Base-by-base conservation (phyloP, 2,888 invertebrate species). In the Drosophila anomalipes region DNA sequence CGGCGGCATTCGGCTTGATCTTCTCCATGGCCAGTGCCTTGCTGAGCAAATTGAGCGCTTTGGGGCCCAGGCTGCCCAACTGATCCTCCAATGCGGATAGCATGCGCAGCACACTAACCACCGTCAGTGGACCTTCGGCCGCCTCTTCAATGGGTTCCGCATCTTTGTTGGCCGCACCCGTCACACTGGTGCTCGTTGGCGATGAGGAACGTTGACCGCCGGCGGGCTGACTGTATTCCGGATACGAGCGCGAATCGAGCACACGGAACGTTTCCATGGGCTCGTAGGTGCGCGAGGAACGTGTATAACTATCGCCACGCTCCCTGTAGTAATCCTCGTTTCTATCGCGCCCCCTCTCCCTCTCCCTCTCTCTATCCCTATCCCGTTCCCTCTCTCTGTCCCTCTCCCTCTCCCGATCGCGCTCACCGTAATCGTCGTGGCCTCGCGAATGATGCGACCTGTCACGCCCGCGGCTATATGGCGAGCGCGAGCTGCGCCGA, bases 11-110 rank as follows among this genome's bases (percentile, higher is more conserved):
- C 0, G 96, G 95, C 80, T 94, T 95, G 3, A 93, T 84, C 93
- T 97, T 97, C 89, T 97, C 97, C 93, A 97, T 95, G 47, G 95
- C 96, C 54, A 97, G 92, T 0, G 97, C 97, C 71, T 96, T 95
- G 0, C 96, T 96, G n/a, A 97, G 93, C 76, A 97, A 92, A 71
- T 96, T 96, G 0, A 97, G 95, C 19, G 97, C 94, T 93, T 96
- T 96, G 0, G 97, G 97, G 0, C 97, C 97, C 9, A 97, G 94
- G 44, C 97, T 97, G n/a, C 97, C 97, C 58, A 98, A 93, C 89
- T 97, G 96, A 81, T 96, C 96, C 92, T 98, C 97, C 7, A 98
- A 93, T 1, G 97, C 97, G 0, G 97, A 97, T 0, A 98, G 94
- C 76, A 97, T 94, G 44, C 97, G 94, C 68, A 97, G 93, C 58